Base-by-base conservation (phyloP, 35 echinoderm and acorn worm species). In the Acanthaster planci region DNA sequence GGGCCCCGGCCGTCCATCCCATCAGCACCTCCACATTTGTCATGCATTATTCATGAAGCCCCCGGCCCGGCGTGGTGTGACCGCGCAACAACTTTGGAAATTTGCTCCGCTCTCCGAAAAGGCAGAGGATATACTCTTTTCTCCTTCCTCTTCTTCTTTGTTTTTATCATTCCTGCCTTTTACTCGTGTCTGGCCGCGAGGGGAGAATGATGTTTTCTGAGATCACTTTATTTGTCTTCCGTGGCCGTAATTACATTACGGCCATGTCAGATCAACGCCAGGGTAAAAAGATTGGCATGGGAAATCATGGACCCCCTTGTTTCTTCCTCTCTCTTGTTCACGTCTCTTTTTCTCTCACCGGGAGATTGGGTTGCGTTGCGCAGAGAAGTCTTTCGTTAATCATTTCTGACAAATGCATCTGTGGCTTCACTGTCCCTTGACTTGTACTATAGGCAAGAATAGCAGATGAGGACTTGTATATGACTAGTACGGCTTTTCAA, bases 191-290 rank as follows among this genome's bases (percentile, higher is more conserved):
- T 72, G 7, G 19, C 64, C 64, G 26, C 64, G 23, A 72, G 64
- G 64, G 64, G 4, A 47, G 64, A 72, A 72, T 72, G 64, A 72
- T 72, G 64, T 72, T 72, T 72, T 30, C 64, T 14, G 22, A 72
- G 64, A 72, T 72, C 64, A 72, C 64, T 72, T 72, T 72, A 36
- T 72, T 72, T 72, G 64, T 72, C 64, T 72, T 72, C 64, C 34
- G 64, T 15, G 26, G 26, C 26, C 30, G 64, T 72, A 72, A 72
- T 72, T 72, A 72, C 64, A 72, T 72, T 72, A 72, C 64, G 14
- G 26, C 34, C 64, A 72, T 72, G 64, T 72, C 64, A 72, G 64
- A 72, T 72, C 64, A 72, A 29, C 64, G 64, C 64, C 19, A 29
- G 26, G 19, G 64, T 31, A 72, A 21, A 21, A 72, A 26, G 14